phyloP scores from a whole-genome alignment of 2,113 vertebrate genomes.

The Acanthisitta chloris region DNA sequence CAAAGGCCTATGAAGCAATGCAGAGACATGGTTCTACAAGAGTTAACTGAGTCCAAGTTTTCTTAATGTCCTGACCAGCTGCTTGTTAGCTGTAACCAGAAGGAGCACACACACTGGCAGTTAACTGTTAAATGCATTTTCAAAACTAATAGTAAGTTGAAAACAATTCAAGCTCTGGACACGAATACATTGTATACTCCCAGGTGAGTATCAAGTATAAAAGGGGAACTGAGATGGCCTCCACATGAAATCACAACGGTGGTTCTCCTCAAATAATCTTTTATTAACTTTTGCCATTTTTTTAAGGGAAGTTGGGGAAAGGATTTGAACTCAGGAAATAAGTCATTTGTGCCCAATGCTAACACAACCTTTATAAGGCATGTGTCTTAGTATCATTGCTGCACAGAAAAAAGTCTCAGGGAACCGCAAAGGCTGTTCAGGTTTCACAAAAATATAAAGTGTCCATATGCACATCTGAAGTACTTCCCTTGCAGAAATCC shows the following conservation, averaged over 20 bases:
- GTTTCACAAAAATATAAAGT: not conserved
- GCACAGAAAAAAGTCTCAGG: not conserved
- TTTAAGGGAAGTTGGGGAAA: not conserved
- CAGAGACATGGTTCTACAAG: not conserved
- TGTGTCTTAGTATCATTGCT: not conserved
- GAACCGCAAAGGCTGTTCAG: not conserved
- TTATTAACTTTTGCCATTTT: not conserved
- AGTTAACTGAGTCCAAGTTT: not conserved
- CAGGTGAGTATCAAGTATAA: not conserved
- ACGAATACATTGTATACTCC: not conserved
- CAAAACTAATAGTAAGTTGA: slow-evolving; percentile 31
- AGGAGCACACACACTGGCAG: not conserved
- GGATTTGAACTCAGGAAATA: slow-evolving; percentile 2
- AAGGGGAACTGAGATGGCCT: not conserved
- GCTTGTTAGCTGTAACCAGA: slow-evolving; percentile 35
- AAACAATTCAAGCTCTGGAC: slow-evolving; percentile 28
- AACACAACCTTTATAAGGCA: not conserved
- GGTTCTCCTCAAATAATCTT: not conserved
- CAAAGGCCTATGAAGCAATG: not conserved
- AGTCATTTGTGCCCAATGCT: not conserved
- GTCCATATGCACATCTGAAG: not conserved
- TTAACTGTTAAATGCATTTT: slow-evolving; percentile 20
- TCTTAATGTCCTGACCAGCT: slow-evolving; percentile 39
- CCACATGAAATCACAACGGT: not conserved
- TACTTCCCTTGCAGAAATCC: not conserved